These are phyloP conservation scores for Tachysurus fulvidraco DNA, from an alignment of 2,113 vertebrate species.

Conservation along the genomic window DNA sequence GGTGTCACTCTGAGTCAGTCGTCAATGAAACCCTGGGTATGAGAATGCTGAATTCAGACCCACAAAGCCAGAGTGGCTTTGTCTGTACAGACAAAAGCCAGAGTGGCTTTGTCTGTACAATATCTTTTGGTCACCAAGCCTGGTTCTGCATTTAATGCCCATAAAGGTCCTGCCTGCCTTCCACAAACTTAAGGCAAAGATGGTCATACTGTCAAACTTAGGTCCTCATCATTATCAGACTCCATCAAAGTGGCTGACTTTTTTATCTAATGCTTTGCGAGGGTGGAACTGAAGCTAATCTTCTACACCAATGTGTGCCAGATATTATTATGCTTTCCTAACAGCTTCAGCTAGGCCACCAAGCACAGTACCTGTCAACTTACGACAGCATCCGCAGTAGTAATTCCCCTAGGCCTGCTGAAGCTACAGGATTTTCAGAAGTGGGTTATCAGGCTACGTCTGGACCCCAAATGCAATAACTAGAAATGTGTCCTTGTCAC, in stretches of 20 bases:
- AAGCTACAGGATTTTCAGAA: conserved; percentile 5
- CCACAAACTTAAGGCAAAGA: neutral
- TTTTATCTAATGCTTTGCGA: neutral
- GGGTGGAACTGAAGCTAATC: neutral
- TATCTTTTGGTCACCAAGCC: neutral
- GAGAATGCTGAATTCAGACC: neutral
- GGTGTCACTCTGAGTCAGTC: neutral
- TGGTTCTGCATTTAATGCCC: neutral
- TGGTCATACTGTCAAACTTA: neutral
- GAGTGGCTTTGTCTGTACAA: neutral
- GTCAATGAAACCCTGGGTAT: neutral
- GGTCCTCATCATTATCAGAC: neutral
- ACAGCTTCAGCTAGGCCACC: conserved; percentile 15
- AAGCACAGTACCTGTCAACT: neutral
- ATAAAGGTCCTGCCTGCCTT: neutral
- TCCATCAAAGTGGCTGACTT: neutral
- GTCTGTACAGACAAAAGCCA: neutral
- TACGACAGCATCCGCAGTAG: conserved; percentile 1
- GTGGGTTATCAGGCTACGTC: conserved; percentile 26
- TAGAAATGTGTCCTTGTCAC: neutral
- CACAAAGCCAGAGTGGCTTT: neutral
- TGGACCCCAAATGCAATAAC: neutral
- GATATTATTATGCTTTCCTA: conserved; percentile 24
- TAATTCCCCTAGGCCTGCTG: neutral
- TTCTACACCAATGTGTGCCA: neutral